Percentiles rank a stretch among this genome's conserved stretches.
These are phyloP conservation scores for Callyntrura sp. DNA, from an alignment of 2,888 invertebrate genomes.

Conservation along the genomic window DNA sequence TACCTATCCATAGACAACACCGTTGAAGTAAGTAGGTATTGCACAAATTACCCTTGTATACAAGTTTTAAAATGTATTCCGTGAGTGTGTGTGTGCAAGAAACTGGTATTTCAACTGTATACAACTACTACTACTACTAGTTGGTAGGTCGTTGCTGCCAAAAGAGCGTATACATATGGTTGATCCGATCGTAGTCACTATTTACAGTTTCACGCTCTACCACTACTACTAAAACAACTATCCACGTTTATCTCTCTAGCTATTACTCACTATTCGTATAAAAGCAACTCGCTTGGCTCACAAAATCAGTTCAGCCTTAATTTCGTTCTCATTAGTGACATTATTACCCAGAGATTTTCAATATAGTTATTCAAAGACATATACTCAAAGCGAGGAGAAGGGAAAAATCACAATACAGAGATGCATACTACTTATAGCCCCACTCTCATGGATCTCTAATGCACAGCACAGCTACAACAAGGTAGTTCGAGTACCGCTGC, in stretches of 20 bases:
- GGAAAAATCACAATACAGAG: slow-evolving; percentile 16
- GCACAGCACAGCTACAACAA: no score
- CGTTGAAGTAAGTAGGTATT: slow-evolving; percentile 24
- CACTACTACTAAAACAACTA: slow-evolving; percentile 26
- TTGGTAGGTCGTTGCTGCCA: background rate
- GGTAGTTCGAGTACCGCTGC: background rate
- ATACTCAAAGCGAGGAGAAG: background rate
- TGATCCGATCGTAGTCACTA: no score
- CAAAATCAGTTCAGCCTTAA: slow-evolving; percentile 75
- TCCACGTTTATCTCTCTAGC: background rate
- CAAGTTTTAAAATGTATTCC: slow-evolving; percentile 61
- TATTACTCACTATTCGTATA: no score
- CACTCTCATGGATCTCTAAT: background rate
- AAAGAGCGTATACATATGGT: no score
- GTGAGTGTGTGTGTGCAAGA: no score
- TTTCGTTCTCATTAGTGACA: slow-evolving; percentile 76
- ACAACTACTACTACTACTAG: no score
- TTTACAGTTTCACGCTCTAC: slow-evolving; percentile 29
- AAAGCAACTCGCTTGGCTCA: slow-evolving; percentile 42
- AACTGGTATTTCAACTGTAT: slow-evolving; percentile 76
- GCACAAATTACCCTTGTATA: slow-evolving; percentile 20
- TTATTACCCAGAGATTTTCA: slow-evolving; percentile 33
- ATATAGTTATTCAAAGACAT: slow-evolving; percentile 40
- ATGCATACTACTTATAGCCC: slow-evolving; percentile 14
- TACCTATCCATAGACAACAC: slow-evolving; percentile 12